These are phyloP conservation scores for Nannobrachium achirus DNA, from an alignment of 2,113 vertebrate genomes.

Conservation along the genomic window DNA sequence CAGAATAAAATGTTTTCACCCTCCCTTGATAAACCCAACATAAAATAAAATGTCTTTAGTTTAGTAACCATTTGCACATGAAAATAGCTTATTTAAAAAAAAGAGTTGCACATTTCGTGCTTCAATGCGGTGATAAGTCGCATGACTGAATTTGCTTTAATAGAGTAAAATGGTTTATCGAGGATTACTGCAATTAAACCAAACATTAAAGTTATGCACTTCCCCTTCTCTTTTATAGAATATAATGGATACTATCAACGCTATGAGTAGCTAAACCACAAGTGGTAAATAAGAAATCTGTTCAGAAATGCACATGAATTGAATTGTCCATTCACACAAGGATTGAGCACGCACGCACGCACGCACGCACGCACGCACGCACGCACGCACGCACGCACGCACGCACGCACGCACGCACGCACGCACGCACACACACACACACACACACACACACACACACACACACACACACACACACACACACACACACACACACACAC, in stretches of 20 bases:
- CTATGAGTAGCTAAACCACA: too few relatives aligned
- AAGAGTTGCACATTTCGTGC: too few relatives aligned
- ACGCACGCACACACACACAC: too few relatives aligned
- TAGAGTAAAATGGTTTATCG: conserved; percentile 4
- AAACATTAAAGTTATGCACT: conserved; percentile 18
- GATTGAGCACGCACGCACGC: too few relatives aligned
- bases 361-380: too few relatives aligned
- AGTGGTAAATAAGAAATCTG: too few relatives aligned
- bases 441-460: too few relatives aligned
- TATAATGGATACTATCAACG: conserved; percentile 3
- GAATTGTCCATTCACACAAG: too few relatives aligned
- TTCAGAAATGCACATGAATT: too few relatives aligned
- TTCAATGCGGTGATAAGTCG: conserved; percentile 5
- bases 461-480: too few relatives aligned
- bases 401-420: too few relatives aligned
- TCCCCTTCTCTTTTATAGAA: conserved; percentile 10
- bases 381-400: too few relatives aligned
- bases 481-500: not conserved
- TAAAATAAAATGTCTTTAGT: conserved; percentile 25
- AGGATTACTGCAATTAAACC: conserved; percentile 10
- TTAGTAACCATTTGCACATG: conserved; percentile 56
- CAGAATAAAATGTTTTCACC: conserved; percentile 39
- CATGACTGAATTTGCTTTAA: not conserved
- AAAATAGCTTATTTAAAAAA: conserved; percentile 44
- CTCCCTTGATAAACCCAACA: conserved; percentile 49